These are phyloP conservation scores for Noctuana brunneofusca DNA, from an alignment of 2,888 invertebrate species.

Conservation along the genomic window DNA sequence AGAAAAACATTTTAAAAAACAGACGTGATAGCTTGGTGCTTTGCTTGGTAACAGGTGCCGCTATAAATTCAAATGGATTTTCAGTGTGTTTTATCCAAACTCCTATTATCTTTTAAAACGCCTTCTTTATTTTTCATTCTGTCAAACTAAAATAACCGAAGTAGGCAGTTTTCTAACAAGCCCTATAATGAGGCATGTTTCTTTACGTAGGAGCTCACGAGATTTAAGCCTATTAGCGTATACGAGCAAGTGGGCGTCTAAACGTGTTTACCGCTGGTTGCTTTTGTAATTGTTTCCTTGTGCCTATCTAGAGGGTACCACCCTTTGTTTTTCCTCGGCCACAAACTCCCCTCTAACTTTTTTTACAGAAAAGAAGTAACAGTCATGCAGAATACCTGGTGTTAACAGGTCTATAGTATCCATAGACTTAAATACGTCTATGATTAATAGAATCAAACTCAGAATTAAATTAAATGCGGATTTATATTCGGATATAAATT, in stretches of 20 bases:
- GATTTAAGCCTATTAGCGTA: slow-evolving; percentile 25
- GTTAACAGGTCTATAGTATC: no score
- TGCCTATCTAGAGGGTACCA: slow-evolving; percentile 16
- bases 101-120: no score
- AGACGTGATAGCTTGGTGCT: no score
- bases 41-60: no score
- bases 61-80: no score
- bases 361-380: neutral
- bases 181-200: slow-evolving; percentile 1
- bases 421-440: no score
- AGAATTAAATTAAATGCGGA: no score
- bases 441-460: no score
- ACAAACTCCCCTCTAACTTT: slow-evolving; percentile 15
- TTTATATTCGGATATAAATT: no score
- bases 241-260: slow-evolving; percentile 12
- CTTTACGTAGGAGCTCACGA: neutral
- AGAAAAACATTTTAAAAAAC: no score
- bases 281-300: slow-evolving; percentile 27
- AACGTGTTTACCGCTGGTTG: slow-evolving; percentile 15
- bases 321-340: slow-evolving; percentile 31
- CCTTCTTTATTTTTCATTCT: no score
- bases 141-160: neutral
- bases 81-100: no score
- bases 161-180: neutral
- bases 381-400: neutral